A percentile compares a stretch with the other conserved stretches of the same genome.
Evolutionary conservation across 2,797 vertebrate genomes (phyloP).

Genomic region (Enteromius trimaculatus): DNA sequence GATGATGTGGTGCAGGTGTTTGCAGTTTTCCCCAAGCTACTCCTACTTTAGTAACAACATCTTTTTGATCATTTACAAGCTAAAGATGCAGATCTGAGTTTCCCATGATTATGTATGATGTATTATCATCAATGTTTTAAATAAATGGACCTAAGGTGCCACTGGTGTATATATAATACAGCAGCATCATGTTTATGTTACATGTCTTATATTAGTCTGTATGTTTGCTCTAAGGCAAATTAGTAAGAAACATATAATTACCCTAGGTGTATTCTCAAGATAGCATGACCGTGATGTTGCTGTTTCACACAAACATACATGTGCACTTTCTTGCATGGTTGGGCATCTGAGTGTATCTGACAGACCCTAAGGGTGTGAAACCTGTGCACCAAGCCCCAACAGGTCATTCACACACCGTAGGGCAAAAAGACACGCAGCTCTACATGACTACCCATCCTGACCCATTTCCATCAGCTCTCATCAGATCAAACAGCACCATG

Average conservation of each 20-base stretch:
- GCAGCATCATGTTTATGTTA: neutral
- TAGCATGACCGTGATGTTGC: neutral
- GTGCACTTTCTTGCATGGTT: conserved; percentile 14
- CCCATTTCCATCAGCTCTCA: conserved; percentile 58
- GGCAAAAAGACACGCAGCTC: conserved; percentile 43
- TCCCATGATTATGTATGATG: neutral
- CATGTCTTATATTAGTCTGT: neutral
- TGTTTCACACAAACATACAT: conserved; percentile 9
- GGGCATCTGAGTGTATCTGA: conserved; percentile 32
- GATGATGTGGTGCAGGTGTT: neutral
- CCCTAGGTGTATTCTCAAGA: neutral
- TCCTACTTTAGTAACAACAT: no score
- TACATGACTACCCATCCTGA: conserved; percentile 49
- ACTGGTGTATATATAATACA: neutral
- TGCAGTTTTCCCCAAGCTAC: neutral
- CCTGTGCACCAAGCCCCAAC: conserved; percentile 42
- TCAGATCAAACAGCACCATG: conserved; percentile 52
- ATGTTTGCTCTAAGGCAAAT: neutral
- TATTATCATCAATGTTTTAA: neutral
- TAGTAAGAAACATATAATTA: neutral
- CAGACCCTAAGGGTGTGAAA: conserved; percentile 47
- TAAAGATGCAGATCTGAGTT: neutral
- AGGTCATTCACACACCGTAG: conserved; percentile 44
- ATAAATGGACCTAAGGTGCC: neutral
- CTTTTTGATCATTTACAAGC: neutral